Evolutionary conservation across 92 coral and sea anemone genomes (phyloP).

Genomic region (Bergia puertoricense): DNA sequence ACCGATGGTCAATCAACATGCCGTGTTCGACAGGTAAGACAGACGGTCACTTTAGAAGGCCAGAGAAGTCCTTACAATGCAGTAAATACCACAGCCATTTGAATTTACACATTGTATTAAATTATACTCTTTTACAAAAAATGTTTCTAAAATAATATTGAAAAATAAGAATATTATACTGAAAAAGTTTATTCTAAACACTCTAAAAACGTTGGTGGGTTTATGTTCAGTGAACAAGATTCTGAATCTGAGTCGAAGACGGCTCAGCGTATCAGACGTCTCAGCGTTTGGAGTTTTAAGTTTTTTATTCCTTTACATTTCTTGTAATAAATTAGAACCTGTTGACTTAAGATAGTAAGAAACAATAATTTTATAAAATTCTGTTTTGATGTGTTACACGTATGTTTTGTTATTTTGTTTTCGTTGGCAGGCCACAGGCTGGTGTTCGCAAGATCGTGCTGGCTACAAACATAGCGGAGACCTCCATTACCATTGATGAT

Average conservation of each 20-base stretch:
- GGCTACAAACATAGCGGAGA: constrained; percentile 94
- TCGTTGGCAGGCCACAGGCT: constrained; percentile 63
- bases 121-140: too few relatives aligned
- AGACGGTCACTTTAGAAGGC: not conserved
- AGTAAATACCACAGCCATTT: not conserved
- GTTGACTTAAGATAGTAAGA: too few relatives aligned
- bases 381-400: not conserved
- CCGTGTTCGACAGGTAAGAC: constrained; percentile 76
- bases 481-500: constrained; percentile 92
- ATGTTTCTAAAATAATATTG: not conserved
- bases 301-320: too few relatives aligned
- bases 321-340: too few relatives aligned
- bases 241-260: not conserved
- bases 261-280: not conserved
- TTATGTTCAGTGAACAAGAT: not conserved
- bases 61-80: not conserved
- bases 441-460: constrained; percentile 93
- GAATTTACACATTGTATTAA: not conserved
- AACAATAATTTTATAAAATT: too few relatives aligned
- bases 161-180: too few relatives aligned
- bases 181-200: too few relatives aligned
- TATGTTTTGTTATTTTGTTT: not conserved
- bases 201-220: not conserved
- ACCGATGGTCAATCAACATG: constrained; percentile 85
- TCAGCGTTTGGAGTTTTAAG: not conserved